Evolutionary conservation across 92 coral and sea anemone species (phyloP).

Genomic region (Parazoanthus atlanticus): DNA sequence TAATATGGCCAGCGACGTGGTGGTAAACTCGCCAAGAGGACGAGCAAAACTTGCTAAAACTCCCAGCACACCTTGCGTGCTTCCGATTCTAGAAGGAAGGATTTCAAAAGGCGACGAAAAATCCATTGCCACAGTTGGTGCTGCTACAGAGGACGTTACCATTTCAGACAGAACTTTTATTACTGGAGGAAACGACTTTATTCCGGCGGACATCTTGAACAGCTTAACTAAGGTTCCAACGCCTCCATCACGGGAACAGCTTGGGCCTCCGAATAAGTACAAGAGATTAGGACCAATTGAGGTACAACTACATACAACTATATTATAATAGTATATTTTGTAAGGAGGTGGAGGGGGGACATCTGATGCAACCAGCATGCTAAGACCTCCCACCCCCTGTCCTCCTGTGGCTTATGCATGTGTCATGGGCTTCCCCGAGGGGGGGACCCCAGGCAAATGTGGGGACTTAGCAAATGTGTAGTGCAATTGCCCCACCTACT

Average conservation of each 20-base stretch:
- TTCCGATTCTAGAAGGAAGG: conserved; percentile 85
- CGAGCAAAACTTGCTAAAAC: conserved; percentile 67
- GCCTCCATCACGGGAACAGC: conserved; percentile 90
- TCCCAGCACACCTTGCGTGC: conserved; percentile 82
- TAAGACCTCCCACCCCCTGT: too few species aligned
- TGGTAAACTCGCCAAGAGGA: conserved; percentile 59
- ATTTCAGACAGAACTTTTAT: conserved; percentile 69
- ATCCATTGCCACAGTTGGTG: conserved; percentile 50
- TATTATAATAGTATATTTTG: too few species aligned
- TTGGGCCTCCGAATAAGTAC: conserved; percentile 88
- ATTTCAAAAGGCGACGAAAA: conserved; percentile 53
- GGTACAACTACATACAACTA: conserved; percentile 19
- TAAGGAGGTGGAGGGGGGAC: too few species aligned
- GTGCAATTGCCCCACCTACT: too few species aligned
- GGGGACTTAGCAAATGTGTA: too few species aligned
- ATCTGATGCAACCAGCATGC: too few species aligned
- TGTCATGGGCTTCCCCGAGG: too few species aligned
- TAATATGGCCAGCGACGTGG: conserved; percentile 38
- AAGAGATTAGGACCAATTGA: conserved; percentile 79
- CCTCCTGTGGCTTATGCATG: too few species aligned
- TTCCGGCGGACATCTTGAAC: conserved; percentile 92
- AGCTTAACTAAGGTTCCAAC: conserved; percentile 90
- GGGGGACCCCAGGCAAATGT: too few species aligned
- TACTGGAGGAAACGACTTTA: conserved; percentile 82
- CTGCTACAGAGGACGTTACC: conserved; percentile 42